A percentile compares a stretch with the other conserved stretches of the same genome.
Evolutionary conservation across 1,140 invertebrate species (phyloP).

Genomic region (Wasmannia auropunctata): DNA sequence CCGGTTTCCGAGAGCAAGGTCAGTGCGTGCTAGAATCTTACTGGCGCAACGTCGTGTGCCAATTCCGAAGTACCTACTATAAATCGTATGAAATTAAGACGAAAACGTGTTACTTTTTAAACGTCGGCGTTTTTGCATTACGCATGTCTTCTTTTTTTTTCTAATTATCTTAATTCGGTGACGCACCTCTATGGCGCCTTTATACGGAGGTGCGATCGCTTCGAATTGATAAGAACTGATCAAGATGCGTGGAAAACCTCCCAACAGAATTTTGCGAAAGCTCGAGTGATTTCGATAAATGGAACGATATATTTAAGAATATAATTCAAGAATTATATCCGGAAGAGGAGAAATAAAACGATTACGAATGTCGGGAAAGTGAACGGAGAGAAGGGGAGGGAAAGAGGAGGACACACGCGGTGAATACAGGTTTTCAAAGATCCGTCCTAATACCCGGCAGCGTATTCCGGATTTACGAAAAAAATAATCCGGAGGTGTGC

Average conservation of each 20-base stretch:
- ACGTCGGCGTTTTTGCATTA: neutral
- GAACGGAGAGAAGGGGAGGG: neutral
- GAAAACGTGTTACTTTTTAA: too few species aligned
- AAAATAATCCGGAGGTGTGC: neutral
- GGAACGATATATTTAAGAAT: too few species aligned
- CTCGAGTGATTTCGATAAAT: neutral
- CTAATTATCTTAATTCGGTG: neutral
- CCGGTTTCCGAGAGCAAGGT: slow-evolving; percentile 54
- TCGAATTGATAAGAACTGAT: neutral
- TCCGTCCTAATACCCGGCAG: neutral
- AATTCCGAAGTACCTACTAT: slow-evolving; percentile 16
- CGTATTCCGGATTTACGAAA: neutral
- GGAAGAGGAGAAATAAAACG: neutral
- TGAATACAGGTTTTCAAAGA: neutral
- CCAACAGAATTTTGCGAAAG: neutral
- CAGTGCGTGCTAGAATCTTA: slow-evolving; percentile 47
- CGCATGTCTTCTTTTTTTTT: neutral
- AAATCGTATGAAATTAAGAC: neutral
- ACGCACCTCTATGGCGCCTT: too few species aligned
- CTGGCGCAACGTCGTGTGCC: slow-evolving; percentile 37
- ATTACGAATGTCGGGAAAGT: neutral
- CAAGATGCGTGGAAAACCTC: neutral
- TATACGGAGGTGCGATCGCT: neutral
- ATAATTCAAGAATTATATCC: neutral
- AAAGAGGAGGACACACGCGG: neutral